Evolutionary conservation across 2,888 invertebrate genomes (phyloP).

Genomic region (Exephanes ischioxanthus): DNA sequence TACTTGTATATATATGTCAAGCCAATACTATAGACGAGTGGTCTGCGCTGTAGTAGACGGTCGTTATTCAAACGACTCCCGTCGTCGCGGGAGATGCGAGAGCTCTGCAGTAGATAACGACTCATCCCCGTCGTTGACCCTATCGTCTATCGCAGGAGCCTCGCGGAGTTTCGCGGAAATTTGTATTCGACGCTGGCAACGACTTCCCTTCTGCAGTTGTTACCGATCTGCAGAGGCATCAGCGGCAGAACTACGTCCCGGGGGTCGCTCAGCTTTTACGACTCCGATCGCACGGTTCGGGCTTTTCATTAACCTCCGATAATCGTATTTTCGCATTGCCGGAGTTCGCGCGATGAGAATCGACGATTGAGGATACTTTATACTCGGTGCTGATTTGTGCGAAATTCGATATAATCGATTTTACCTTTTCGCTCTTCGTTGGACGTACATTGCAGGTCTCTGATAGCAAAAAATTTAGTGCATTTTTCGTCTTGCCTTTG

Average conservation of each 20-base stretch:
- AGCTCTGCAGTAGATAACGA: conserved; percentile 47
- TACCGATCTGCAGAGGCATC: conserved; percentile 10
- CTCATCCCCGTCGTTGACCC: conserved; percentile 57
- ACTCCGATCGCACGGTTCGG: conserved; percentile 9
- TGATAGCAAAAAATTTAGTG: no score
- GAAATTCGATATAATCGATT: no score
- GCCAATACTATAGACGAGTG: conserved; percentile 38
- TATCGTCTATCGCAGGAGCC: conserved; percentile 47
- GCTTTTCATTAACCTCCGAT: conserved; percentile 24
- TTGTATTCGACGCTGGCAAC: conserved; percentile 56
- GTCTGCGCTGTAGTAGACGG: conserved; percentile 24
- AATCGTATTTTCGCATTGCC: conserved; percentile 1
- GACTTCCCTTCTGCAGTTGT: conserved; percentile 11
- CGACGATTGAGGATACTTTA: background rate
- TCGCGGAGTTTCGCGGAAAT: conserved; percentile 50
- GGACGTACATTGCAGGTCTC: no score
- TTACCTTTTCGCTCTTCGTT: no score
- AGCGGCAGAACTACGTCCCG: conserved; percentile 7
- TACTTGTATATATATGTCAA: conserved; percentile 21
- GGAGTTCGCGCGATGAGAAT: conserved; percentile 7
- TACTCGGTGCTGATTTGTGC: background rate
- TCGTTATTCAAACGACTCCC: conserved; percentile 66
- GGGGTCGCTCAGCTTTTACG: conserved; percentile 24
- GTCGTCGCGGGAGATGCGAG: conserved; percentile 52
- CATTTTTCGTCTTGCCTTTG: no score